phyloP scores from a whole-genome alignment of 2,888 invertebrate genomes.

The Calameuta filiformis region DNA sequence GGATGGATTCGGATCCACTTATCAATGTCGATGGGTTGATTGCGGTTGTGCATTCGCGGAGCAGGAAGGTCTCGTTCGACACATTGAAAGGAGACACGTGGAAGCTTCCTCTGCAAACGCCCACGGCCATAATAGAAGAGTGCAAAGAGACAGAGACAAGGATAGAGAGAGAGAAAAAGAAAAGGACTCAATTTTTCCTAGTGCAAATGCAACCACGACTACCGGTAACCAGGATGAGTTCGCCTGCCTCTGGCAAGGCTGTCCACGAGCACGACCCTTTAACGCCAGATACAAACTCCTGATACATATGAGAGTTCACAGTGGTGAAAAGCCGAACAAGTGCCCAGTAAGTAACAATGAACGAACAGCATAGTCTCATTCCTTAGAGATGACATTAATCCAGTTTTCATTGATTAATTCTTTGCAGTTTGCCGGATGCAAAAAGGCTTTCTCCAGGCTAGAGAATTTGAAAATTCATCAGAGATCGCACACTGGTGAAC shows the following conservation, averaged over 20 bases:
- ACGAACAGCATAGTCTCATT: not conserved
- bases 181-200: conserved; percentile 18
- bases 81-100: conserved; percentile 89
- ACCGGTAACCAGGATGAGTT: conserved; percentile 75
- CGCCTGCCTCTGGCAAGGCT: conserved; percentile 94
- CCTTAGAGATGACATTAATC: not conserved
- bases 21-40: conserved; percentile 85
- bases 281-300: conserved; percentile 97
- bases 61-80: conserved; percentile 83
- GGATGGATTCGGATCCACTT: conserved; percentile 45
- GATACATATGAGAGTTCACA: conserved; percentile 97
- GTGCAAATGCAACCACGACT: conserved; percentile 3
- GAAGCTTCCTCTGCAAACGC: conserved; percentile 68
- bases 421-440: conserved; percentile 90
- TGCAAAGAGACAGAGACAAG: conserved; percentile 47
- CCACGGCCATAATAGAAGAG: conserved; percentile 45
- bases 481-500: conserved; percentile 94
- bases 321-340: conserved; percentile 97
- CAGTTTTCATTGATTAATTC: not conserved
- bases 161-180: conserved; percentile 34
- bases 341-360: conserved; percentile 84
- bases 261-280: conserved; percentile 90
- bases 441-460: conserved; percentile 94
- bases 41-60: conserved; percentile 84
- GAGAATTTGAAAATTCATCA: conserved; percentile 99